phyloP scores from a whole-genome alignment of 2,797 vertebrate genomes.

The Psittacula derbiana region DNA sequence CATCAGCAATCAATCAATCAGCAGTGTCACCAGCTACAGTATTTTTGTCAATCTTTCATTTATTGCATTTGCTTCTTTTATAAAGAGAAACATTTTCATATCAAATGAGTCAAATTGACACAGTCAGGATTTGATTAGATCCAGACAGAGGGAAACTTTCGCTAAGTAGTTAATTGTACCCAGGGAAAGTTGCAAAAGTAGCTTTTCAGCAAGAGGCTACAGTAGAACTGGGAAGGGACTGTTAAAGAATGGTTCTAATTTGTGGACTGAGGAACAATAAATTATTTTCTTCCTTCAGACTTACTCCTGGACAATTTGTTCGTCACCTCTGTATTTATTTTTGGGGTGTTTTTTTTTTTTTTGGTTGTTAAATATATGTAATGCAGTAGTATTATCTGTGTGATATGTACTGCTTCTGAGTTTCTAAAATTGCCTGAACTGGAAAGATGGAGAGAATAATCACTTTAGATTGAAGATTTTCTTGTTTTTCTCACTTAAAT shows the following conservation, averaged over 20 bases:
- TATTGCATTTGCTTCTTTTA: not conserved
- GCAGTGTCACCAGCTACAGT: not conserved
- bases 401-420: fast-evolving
- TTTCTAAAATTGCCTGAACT: not conserved
- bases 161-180: not conserved
- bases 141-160: not conserved
- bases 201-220: not conserved
- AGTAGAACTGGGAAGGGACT: not conserved
- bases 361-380: not conserved
- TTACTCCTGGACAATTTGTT: not conserved
- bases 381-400: not conserved
- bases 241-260: not conserved
- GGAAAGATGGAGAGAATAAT: not conserved
- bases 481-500: not conserved
- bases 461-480: not conserved
- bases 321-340: not conserved
- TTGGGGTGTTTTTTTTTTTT: fast-evolving
- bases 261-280: not conserved
- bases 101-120: not conserved
- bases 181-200: not conserved
- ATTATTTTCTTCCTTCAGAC: not conserved
- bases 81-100: not conserved
- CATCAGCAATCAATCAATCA: not conserved
- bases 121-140: not conserved
- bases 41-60: not conserved